Base-by-base conservation (phyloP, 2,888 invertebrate species). In the Idaea dimidiata region DNA sequence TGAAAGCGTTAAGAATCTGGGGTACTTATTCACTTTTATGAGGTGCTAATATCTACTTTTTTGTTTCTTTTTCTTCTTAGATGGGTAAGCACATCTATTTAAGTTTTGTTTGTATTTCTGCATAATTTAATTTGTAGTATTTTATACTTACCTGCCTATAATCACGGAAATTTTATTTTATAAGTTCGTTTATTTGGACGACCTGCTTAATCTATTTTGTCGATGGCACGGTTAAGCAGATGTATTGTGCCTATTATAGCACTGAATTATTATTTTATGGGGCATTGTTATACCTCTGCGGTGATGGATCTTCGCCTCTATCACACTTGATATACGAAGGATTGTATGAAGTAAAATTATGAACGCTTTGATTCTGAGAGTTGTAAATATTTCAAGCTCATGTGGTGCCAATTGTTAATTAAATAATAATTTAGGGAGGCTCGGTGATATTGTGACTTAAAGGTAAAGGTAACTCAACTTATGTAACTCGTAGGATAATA, bases 151-250 rank as follows among this genome's bases (percentile, higher is more conserved):
- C 24, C 24, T 24, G 24, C 24, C 61, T 62, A 18, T 56, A 62
- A 60, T 72, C 71, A 70, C 69, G 18, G 57, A 72, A 69, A 70
- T 62, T 63, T 65, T 74, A 73, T 63, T 66, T 65, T 74, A 62
- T 73, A 73, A 61, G 75, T 69, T 70, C 69, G 68, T 68, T 69
- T 62, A 31, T 62, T 59, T 70, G 66, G 72, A 66, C 89, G 89
- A 90, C 90, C 89, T 85, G 77, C 82, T 80, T 69, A 76, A 80
- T 84, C 83, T 75, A 62, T 43, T 69, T 71, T 80, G 56, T 17
- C 84, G 84, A 87, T 67, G 78, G 81, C 79, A 81, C 76, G 79
- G 84, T 86, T 79, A 77, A 79, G 82, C 83, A 81, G 87, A 89
- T 74, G 87, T 72, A 71, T 62, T 73, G 83, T 87, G 87, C 86